These are phyloP conservation scores for Clarias macrocephalus DNA, from an alignment of 2,113 vertebrate genomes.

Conservation along the genomic window DNA sequence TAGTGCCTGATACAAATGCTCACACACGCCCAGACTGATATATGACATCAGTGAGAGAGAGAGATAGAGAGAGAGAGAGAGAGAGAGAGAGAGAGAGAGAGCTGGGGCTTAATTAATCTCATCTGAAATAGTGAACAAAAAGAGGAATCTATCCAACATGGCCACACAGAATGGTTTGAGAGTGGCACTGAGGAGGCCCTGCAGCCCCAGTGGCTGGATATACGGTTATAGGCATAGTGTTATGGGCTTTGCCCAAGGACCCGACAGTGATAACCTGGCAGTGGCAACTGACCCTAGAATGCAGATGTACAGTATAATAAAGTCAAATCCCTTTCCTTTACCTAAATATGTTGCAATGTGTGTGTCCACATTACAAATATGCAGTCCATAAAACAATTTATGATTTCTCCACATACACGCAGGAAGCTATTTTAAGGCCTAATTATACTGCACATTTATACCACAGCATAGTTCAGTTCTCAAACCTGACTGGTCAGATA, in stretches of 20 bases:
- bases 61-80: neutral
- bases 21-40: constrained; percentile 19
- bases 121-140: neutral
- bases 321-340: neutral
- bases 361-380: neutral
- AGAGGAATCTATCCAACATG: neutral
- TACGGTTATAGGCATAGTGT: too few species aligned
- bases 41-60: constrained; percentile 12
- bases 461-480: neutral
- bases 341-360: neutral
- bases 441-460: neutral
- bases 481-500: neutral
- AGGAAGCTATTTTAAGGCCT: neutral
- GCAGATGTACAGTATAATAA: neutral
- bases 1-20: constrained; percentile 14
- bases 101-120: neutral
- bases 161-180: neutral
- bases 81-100: neutral
- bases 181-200: too few species aligned
- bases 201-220: too few species aligned
- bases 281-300: neutral
- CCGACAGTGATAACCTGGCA: too few species aligned
- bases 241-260: too few species aligned
- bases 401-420: neutral
- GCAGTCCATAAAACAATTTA: neutral